Evolutionary conservation across 2,888 invertebrate species (phyloP), one percentile per base, ranked within the genome.

Genomic region (Embidobia sp.): DNA sequence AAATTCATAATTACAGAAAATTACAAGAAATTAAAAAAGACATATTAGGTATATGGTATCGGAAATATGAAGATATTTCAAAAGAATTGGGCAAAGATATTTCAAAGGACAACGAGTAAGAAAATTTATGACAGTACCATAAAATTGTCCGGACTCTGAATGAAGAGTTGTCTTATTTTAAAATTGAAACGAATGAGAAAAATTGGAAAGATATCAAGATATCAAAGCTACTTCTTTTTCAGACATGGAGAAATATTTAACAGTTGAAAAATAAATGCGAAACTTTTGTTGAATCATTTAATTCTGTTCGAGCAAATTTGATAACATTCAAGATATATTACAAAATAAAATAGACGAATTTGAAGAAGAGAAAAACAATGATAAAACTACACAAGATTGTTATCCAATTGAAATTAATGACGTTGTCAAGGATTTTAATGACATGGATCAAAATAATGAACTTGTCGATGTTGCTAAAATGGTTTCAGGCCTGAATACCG

Each of bases 191-290:
- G n/a, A n/a, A n/a, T n/a, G n/a, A n/a, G n/a, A n/a, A n/a, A n/a
- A n/a, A n/a, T n/a, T n/a, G n/a, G n/a, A n/a, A n/a, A n/a, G n/a
- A n/a, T n/a, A n/a, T n/a, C n/a, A n/a, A n/a, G n/a, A n/a, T 64
- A 7, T 73, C 22, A 22, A 22, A 77, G 19, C 22, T 78, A 13
- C 3, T 35, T 2, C 7, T 35, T 5, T 35, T 35, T 35, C 10
- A 35, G 8, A 10, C 35, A 5, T 84, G 83, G 84, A 35, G 82
- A 19, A 19, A 51, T 16, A 35, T 74, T 18, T 75, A 80, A 48
- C 81, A 83, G 13, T 53, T 83, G 1, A 81, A 80, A 59, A 61
- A 75, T 31, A 67, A 63, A 31, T 51, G 11, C 57, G 37, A 77
- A 1, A 78, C 83, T 18, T 59, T 82, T 1, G 80, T 79, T 57